Percentiles rank a stretch among this genome's conserved stretches.
Evolutionary conservation across 2,888 invertebrate species (phyloP).

Genomic region (Pseudococcus viburni): DNA sequence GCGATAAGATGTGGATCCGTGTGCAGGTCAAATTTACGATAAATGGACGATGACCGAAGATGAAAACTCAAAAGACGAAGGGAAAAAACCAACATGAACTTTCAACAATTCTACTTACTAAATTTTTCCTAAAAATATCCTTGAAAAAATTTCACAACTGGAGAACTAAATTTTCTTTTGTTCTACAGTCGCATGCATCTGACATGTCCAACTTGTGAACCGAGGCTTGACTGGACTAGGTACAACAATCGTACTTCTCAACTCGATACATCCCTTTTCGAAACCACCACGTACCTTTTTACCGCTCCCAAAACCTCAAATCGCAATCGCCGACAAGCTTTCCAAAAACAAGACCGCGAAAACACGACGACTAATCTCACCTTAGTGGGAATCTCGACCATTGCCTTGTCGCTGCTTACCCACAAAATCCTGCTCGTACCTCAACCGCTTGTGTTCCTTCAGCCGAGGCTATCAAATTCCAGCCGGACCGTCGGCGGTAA

Average conservation of each 20-base stretch:
- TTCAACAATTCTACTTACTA: too few relatives aligned
- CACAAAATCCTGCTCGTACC: not conserved
- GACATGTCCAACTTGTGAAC: not conserved
- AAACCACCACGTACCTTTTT: not conserved
- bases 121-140: too few relatives aligned
- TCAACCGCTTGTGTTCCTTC: not conserved
- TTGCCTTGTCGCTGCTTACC: not conserved
- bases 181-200: not conserved
- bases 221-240: not conserved
- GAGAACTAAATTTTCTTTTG: too few relatives aligned
- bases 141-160: too few relatives aligned
- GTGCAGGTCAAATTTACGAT: not conserved
- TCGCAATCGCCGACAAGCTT: not conserved
- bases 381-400: not conserved
- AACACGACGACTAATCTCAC: constrained; percentile 31
- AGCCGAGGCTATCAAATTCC: not conserved
- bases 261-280: constrained; percentile 3
- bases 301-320: constrained; percentile 5
- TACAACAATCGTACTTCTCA: not conserved
- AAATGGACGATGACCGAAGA: not conserved
- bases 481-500: not conserved
- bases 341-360: not conserved
- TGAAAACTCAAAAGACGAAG: not conserved
- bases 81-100: too few relatives aligned
- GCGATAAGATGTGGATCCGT: not conserved